Base-by-base conservation (phyloP, 1,140 invertebrate species). In the Tribolium castaneum region DNA sequence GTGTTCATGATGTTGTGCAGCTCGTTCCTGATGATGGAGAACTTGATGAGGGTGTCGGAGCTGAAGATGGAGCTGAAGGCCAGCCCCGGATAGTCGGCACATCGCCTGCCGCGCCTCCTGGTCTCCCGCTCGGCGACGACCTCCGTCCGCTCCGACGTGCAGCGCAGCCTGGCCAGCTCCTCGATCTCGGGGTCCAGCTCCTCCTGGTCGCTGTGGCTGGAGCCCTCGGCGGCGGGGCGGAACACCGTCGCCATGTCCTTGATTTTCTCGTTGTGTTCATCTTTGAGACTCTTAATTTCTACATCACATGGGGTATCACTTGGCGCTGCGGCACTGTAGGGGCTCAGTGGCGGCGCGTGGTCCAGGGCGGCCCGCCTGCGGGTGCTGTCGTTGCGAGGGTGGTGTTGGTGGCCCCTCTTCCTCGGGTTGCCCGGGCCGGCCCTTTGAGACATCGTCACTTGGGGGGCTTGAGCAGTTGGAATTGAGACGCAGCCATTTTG, bases 21-120 rank as follows among this genome's bases (percentile, higher is more conserved):
- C 90, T 99, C 98, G 88, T 98, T 98, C 86, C 93, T 93, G 85
- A 99, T 99, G 59, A 99, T 94, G 85, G 93, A 96, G 89, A 98
- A 98, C 88, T 98, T 98, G 93, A 99, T 98, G 92, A 98, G 94
- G 1, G 97, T 98, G 86, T 98, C 97, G 54, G 97, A 98, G 85
- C 95, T 97, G 87, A 99, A 98, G 84, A 97, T 95, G 14, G 96
- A 97, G 78, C 92, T 92, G 14, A 98, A 97, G 0, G 95, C 95
- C 6, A 98, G 87, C 3, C 96, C 96, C 0, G 96, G 96, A 89
- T 98, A 98, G 85, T 97, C 96, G 2, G 95, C 92, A 86, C 95
- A 97, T 86, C 95, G 89, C 81, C 92, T 87, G 73, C 93, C 91
- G 78, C 93, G 89, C 50, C 92, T 87, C 66, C 95, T 89, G 49